phyloP scores from a whole-genome alignment of 2,888 invertebrate species.

The Acanthoscelides obtectus region DNA sequence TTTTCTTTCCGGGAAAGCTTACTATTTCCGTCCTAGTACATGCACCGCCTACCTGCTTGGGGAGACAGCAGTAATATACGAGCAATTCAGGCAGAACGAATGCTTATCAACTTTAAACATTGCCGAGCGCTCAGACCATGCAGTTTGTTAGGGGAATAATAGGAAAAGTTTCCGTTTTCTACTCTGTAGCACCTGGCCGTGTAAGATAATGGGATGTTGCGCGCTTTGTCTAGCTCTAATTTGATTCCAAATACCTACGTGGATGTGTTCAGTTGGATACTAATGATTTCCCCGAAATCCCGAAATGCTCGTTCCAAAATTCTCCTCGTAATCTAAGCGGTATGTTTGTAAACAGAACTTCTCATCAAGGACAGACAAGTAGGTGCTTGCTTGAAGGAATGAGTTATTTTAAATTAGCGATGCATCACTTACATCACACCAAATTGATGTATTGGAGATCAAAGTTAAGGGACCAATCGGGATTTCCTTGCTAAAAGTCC shows the following conservation, averaged over 20 bases:
- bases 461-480: too few relatives aligned
- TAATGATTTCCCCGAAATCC: not conserved
- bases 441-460: too few relatives aligned
- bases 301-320: not conserved
- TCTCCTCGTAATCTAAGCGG: too few relatives aligned
- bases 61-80: not conserved
- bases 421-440: too few relatives aligned
- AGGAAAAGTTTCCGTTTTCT: not conserved
- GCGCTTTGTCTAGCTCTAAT: not conserved
- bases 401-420: too few relatives aligned
- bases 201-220: not conserved
- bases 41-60: too few relatives aligned
- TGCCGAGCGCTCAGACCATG: not conserved
- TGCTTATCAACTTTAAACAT: not conserved
- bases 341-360: too few relatives aligned
- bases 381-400: too few relatives aligned
- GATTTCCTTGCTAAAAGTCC: too few relatives aligned
- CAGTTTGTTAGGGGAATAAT: not conserved
- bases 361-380: too few relatives aligned
- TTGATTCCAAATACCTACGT: not conserved
- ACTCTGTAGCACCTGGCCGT: not conserved
- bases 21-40: too few relatives aligned
- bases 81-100: not conserved
- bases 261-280: not conserved
- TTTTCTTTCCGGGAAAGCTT: too few relatives aligned